These are phyloP conservation scores for Macrobrachium rosenbergii DNA, from an alignment of 1,140 invertebrate genomes.

Conservation along the genomic window DNA sequence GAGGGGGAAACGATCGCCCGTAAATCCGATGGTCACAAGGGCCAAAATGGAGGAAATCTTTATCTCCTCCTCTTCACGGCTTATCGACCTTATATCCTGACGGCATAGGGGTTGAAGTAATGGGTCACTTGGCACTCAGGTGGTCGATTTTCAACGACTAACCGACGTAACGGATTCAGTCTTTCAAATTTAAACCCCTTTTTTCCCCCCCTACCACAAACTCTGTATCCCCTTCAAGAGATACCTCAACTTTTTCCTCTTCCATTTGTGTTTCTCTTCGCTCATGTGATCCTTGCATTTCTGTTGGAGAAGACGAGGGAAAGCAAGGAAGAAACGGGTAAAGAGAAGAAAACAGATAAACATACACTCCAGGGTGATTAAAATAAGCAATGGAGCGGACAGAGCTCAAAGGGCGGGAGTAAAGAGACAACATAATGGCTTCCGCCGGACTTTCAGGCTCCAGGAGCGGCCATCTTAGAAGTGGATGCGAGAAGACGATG, in stretches of 20 bases:
- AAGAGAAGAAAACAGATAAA: background rate
- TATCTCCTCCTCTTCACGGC: conserved; percentile 24
- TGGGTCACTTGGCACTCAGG: conserved; percentile 19
- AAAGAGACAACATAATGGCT: conserved; percentile 17
- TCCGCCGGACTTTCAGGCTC: conserved; percentile 12
- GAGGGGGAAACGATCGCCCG: conserved; percentile 1
- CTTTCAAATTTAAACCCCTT: background rate
- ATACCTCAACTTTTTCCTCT: background rate
- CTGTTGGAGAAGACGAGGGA: background rate
- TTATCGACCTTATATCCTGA: conserved; percentile 29
- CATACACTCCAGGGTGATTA: background rate
- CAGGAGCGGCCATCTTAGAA: conserved; percentile 10
- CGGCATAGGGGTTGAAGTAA: conserved; percentile 16
- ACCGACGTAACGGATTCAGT: background rate
- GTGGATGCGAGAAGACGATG: background rate
- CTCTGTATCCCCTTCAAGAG: background rate
- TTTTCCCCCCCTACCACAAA: too few species aligned
- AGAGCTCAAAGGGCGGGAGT: conserved; percentile 1
- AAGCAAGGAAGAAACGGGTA: background rate
- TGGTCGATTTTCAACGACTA: background rate
- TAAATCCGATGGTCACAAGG: conserved; percentile 27
- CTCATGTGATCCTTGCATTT: background rate
- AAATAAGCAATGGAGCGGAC: conserved; percentile 12
- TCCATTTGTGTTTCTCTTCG: too few species aligned
- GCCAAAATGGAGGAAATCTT: conserved; percentile 27